Base-by-base conservation (phyloP, 2,888 invertebrate genomes). In the Troides aeacus region DNA sequence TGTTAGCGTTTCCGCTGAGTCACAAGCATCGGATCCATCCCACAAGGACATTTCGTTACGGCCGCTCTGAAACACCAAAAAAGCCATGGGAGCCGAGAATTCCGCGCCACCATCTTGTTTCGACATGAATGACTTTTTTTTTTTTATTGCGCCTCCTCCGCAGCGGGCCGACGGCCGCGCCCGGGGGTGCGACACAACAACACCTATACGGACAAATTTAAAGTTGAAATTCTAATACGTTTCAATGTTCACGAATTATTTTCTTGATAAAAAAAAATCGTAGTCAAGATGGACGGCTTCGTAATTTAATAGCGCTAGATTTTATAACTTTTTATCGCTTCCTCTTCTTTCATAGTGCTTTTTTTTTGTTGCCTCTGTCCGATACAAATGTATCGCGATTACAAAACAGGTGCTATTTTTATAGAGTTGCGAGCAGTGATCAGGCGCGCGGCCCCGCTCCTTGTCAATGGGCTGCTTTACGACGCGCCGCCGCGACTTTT, bases 381-480 rank as follows among this genome's bases (percentile, higher is more conserved):
- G 82, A 79, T 82, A 79, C 39, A 75, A 82, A 79, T 77, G 76
- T 83, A 81, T 86, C 84, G 85, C 84, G 81, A 82, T 84, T 84
- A 89, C 89, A 89, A 90, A 89, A 86, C 92, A 92, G 92, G 91
- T 92, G 91, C 80, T 78, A 78, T 76, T 76, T 73, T 79, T 83
- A 82, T 86, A 81, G 84, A 79, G 79, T 82, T 79, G 79, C 81
- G 81, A 79, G 84, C 84, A 83, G 86, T 88, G 87, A 90, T 91
- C 88, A 86, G 88, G 84, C 84, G 81, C 84, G 87, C 81, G 81
- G 85, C 82, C 74, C 71, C 72, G 76, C 79, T 75, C 77, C 77
- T 80, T 84, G 85, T 87, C 84, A 86, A 85, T 84, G 80, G 67
- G 73, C 72, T 74, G 79, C 75, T 85, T 83, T 84, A 81, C 72